These are phyloP conservation scores for Nerophis ophidion DNA, from an alignment of 2,113 vertebrate genomes.

Conservation along the genomic window DNA sequence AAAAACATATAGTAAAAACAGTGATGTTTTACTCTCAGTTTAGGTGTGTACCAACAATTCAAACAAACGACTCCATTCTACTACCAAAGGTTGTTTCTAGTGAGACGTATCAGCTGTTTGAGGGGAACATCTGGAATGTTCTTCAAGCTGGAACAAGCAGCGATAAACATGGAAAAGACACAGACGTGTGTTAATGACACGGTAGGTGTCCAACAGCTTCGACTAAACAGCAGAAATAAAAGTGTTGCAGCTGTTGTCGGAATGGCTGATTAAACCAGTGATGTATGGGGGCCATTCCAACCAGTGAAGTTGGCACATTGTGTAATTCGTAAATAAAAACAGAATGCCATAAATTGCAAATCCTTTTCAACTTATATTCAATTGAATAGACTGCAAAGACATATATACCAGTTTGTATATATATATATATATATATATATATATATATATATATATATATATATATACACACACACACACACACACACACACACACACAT, in stretches of 20 bases:
- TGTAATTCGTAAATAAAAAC: too few species aligned
- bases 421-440: too few species aligned
- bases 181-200: neutral
- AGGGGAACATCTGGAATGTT: conserved; percentile 27
- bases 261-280: neutral
- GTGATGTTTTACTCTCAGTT: neutral
- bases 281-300: too few species aligned
- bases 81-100: neutral
- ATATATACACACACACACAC: too few species aligned
- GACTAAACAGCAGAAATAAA: neutral
- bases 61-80: neutral
- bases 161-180: neutral
- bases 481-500: fast-evolving
- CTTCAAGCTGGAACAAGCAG: conserved; percentile 40
- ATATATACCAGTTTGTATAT: too few species aligned
- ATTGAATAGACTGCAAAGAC: too few species aligned
- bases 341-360: too few species aligned
- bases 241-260: neutral
- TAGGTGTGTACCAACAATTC: neutral
- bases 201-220: neutral
- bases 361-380: too few species aligned
- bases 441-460: too few species aligned
- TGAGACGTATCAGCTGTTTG: conserved; percentile 12
- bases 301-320: too few species aligned
- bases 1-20: neutral